Evolutionary conservation across 2,888 invertebrate species (phyloP).

Genomic region (Amblyjoppa fuscipennis): DNA sequence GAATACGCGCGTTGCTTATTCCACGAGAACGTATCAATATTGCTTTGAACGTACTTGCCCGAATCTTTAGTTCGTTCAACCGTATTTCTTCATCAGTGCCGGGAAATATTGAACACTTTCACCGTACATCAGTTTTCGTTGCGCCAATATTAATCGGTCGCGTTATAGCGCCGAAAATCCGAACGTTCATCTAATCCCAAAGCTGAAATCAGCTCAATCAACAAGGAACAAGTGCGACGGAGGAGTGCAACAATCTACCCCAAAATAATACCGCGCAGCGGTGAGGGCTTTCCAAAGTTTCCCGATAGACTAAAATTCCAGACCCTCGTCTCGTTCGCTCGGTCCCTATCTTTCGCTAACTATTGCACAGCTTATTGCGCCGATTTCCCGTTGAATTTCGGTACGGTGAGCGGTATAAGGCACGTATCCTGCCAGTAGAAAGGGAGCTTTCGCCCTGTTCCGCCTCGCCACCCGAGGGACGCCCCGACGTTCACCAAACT

Average conservation of each 20-base stretch:
- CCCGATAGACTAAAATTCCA: conserved; percentile 39
- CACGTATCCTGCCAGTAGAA: neutral
- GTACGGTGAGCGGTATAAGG: neutral
- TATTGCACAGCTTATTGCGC: conserved; percentile 79
- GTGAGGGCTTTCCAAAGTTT: conserved; percentile 46
- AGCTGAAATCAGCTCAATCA: neutral
- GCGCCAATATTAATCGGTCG: neutral
- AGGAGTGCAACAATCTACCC: neutral
- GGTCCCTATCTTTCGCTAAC: conserved; percentile 71
- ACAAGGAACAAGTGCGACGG: conserved; percentile 25
- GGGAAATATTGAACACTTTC: too few species aligned
- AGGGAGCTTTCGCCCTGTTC: neutral
- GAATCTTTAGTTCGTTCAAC: too few species aligned
- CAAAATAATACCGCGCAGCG: conserved; percentile 29
- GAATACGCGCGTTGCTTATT: too few species aligned
- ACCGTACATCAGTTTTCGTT: neutral
- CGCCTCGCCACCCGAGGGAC: neutral
- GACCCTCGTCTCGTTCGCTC: conserved; percentile 55
- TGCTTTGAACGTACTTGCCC: too few species aligned
- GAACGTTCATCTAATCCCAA: neutral
- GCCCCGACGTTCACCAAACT: conserved; percentile 14
- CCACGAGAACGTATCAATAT: too few species aligned
- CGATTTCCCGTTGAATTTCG: conserved; percentile 75
- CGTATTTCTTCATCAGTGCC: too few species aligned
- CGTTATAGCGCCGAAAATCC: neutral